Evolutionary conservation across 2,113 vertebrate genomes (phyloP), one percentile per base, ranked within the genome.

Genomic region (Hippocampus comes): DNA sequence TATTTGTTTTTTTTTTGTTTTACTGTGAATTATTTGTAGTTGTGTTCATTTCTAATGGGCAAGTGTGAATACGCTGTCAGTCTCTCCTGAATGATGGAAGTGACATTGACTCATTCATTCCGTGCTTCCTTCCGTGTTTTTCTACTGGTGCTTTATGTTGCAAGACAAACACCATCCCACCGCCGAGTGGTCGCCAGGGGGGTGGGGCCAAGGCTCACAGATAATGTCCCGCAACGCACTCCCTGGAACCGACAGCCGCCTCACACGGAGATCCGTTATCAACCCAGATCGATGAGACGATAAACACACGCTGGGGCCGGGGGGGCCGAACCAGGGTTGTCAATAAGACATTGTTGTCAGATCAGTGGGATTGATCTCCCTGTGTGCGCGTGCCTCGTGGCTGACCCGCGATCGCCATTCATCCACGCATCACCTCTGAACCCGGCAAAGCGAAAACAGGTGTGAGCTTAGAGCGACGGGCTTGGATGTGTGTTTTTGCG

Each of bases 361-460:
- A 78, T 73, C 73, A 5, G 8, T 73, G 59, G 59, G 59, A 64
- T 80, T 78, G 74, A 70, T 82, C 74, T 0, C 66, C 17, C 53
- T 63, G 55, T 81, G 73, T 70, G 71, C 0, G 74, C 51, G 71
- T 86, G 88, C 72, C 84, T 89, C 77, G 56, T 60, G 12, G 67
- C 73, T 85, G 86, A 88, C 87, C 84, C 61, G 61, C 76, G 82
- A 80, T 89, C 82, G 85, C 72, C 72, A 87, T 89, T 86, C 81
- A 75, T 87, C 82, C 74, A 60, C 60, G 76, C 68, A 63, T 87
- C 66, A 89, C 87, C 83, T 81, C 71, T 2, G 74, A 89, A 30
- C 84, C 84, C 69, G 67, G 43, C 60, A 83, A 89, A 91, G 41
- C 81, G 48, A 78, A 88, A 88, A 77, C 89, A 90, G 85, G 84